Evolutionary conservation across 2,888 invertebrate genomes (phyloP).

Genomic region (Petrophora chlorosata): DNA sequence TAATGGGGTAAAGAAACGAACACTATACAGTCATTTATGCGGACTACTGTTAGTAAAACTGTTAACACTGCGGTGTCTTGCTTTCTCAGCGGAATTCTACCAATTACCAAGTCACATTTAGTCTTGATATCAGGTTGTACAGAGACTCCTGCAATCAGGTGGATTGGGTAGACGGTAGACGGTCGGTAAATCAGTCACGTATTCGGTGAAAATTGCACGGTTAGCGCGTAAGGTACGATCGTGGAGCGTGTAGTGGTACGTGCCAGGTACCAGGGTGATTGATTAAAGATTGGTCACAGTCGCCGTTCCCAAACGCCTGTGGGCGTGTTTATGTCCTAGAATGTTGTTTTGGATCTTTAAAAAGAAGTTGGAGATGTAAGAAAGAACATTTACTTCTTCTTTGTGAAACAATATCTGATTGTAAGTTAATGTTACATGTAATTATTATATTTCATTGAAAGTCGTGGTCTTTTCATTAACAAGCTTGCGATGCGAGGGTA

Average conservation of each 20-base stretch:
- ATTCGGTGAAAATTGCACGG: conserved; percentile 11
- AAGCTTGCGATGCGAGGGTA: conserved; percentile 3
- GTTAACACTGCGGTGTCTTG: too few relatives aligned
- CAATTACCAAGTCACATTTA: too few relatives aligned
- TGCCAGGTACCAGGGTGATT: conserved; percentile 17
- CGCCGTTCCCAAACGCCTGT: conserved; percentile 35
- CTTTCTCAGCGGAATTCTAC: too few relatives aligned
- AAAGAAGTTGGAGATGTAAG: not conserved
- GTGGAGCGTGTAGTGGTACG: conserved; percentile 17
- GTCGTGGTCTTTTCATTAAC: not conserved
- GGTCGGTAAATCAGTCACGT: conserved; percentile 12
- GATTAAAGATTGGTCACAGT: conserved; percentile 61
- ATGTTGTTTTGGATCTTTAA: conserved; percentile 20
- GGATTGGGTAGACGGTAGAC: conserved; percentile 1
- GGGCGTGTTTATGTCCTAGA: conserved; percentile 41
- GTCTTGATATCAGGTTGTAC: too few relatives aligned
- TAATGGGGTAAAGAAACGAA: too few relatives aligned
- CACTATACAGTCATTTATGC: too few relatives aligned
- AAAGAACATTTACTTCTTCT: not conserved
- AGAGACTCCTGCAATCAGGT: not conserved
- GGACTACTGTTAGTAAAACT: too few relatives aligned
- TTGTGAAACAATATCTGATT: not conserved
- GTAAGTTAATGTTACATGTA: too few relatives aligned
- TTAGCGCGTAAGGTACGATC: conserved; percentile 13
- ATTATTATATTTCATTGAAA: not conserved